phyloP scores from a whole-genome alignment of 2,888 invertebrate genomes.

The Papilio elwesi region DNA sequence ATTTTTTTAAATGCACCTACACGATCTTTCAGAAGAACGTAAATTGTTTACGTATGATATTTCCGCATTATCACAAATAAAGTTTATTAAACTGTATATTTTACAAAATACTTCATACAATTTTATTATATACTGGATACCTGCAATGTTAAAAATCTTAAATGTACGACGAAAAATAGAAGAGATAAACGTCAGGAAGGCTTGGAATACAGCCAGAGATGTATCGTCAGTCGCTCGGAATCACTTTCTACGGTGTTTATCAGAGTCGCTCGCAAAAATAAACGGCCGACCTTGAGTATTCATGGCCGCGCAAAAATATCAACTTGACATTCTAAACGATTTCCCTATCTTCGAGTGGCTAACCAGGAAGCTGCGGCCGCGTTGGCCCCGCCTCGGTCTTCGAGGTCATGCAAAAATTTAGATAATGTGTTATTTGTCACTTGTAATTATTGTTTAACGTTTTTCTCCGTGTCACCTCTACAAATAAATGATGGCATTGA shows the following conservation, averaged over 20 bases:
- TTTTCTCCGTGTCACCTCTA: conserved; percentile 1
- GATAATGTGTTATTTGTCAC: conserved; percentile 38
- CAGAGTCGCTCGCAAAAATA: conserved; percentile 70
- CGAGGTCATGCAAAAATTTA: conserved; percentile 48
- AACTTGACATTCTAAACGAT: conserved; percentile 81
- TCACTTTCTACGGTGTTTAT: conserved; percentile 78
- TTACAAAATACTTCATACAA: neutral
- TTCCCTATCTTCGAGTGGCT: conserved; percentile 78
- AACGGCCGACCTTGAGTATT: conserved; percentile 73
- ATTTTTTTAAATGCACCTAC: conserved; percentile 7
- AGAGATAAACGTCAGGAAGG: conserved; percentile 45
- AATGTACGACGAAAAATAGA: conserved; percentile 37
- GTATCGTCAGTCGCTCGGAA: conserved; percentile 66
- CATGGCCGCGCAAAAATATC: conserved; percentile 82
- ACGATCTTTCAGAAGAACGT: conserved; percentile 12
- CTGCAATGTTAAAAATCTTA: neutral
- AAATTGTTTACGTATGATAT: neutral
- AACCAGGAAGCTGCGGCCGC: conserved; percentile 77
- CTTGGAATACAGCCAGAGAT: conserved; percentile 71
- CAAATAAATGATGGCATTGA: conserved; percentile 28
- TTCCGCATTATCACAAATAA: conserved; percentile 2
- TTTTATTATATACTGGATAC: neutral
- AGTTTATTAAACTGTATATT: neutral
- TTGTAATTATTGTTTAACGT: conserved; percentile 29
- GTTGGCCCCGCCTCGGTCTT: conserved; percentile 66